phyloP scores from a whole-genome alignment of 2,113 vertebrate genomes.

The Scomber japonicus region DNA sequence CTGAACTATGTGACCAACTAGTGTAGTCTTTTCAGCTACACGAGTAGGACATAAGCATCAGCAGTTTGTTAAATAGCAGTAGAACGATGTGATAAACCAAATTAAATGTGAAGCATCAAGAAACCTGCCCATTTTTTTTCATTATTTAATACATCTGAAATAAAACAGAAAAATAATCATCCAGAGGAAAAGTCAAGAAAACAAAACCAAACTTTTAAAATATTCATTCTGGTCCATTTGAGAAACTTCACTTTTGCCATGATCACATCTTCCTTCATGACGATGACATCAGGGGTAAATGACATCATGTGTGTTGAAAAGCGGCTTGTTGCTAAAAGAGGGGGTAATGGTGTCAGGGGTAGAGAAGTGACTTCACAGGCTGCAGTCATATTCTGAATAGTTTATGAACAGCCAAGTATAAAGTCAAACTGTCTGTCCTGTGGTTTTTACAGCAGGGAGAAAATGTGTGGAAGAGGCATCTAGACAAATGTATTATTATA shows the following conservation, averaged over 20 bases:
- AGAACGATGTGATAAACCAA: background rate
- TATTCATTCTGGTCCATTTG: background rate
- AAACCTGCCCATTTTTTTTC: background rate
- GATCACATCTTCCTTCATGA: background rate
- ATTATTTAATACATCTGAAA: background rate
- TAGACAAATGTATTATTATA: too few species aligned
- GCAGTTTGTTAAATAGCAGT: background rate
- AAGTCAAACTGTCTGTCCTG: slow-evolving; percentile 33
- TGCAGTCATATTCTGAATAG: slow-evolving; percentile 43
- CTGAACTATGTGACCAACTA: background rate
- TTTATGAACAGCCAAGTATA: slow-evolving; percentile 51
- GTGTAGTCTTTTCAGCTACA: background rate
- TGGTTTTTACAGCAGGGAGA: background rate
- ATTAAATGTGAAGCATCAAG: background rate
- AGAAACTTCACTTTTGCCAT: background rate
- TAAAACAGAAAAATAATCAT: background rate
- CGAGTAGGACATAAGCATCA: background rate
- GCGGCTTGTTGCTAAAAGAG: slow-evolving; percentile 41
- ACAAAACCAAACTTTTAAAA: slow-evolving; percentile 3
- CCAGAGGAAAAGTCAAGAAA: background rate
- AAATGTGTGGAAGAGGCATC: background rate
- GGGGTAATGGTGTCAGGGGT: slow-evolving; percentile 30
- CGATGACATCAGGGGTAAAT: slow-evolving; percentile 35
- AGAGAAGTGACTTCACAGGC: slow-evolving; percentile 44
- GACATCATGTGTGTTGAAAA: slow-evolving; percentile 47